Base-by-base conservation (phyloP, 2,797 vertebrate genomes). In the Limnodromus scolopaceus region DNA sequence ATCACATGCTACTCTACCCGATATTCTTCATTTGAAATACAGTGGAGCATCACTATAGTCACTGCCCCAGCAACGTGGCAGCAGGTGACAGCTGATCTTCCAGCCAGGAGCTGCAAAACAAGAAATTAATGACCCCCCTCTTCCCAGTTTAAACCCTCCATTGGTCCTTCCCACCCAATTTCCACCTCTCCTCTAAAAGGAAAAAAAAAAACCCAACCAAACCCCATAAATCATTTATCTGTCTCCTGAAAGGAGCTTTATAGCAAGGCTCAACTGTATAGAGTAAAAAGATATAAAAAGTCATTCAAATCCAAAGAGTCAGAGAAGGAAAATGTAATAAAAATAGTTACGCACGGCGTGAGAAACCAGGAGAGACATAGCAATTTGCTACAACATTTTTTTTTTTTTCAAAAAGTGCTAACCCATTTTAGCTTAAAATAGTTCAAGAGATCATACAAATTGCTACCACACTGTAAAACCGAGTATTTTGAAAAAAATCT, bases 201-300 rank as follows among this genome's bases (percentile, higher is more conserved):
- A 22, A 14, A 10, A 84, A 74, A n/a, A 36, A 65, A 58, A 34
- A 4, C 51, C n/a, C 55, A 34, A 57, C 11, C n/a, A n/a, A 58
- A 11, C 1, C 32, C 57, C 71, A 30, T 12, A 28, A 20, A 69
- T 24, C 46, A 72, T 30, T 61, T 87, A 53, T 17, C 28, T n/a
- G n/a, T 32, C 84, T 95, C 93, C 84, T 77, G 88, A 96, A 95
- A 97, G 66, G 60, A 87, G 53, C 45, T 58, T 87, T 54, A 94
- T 87, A 84, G 85, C 84, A 89, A 96, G 86, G 91, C 87, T 97
- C 95, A 89, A 94, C 69, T 74, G 89, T 93, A 95, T 83, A 86
- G 78, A 93, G 60, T 79, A 95, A 82, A 94, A 88, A 91, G 75
- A 69, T 95, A 93, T 2, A 93, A 96, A 89, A 96, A 90, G 46